These are phyloP conservation scores for Columba janthina DNA, from an alignment of 2,113 vertebrate species.

Conservation along the genomic window DNA sequence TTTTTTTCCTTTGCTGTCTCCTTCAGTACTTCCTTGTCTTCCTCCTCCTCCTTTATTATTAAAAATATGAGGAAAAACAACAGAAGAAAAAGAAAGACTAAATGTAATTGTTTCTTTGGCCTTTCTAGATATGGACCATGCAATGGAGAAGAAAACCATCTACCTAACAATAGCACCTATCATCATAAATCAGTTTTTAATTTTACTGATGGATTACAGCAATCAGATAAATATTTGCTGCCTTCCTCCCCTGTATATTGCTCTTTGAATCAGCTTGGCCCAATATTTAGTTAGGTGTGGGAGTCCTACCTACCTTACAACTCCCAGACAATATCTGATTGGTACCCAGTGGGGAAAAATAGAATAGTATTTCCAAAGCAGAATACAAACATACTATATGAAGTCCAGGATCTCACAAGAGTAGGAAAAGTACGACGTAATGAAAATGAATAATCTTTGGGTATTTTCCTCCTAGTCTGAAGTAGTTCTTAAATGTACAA, in stretches of 20 bases:
- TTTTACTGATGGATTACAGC: conserved; percentile 1
- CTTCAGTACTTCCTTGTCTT: background rate
- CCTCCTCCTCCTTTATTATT: background rate
- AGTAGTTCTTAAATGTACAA: conserved; percentile 29
- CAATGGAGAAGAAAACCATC: background rate
- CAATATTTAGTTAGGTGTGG: background rate
- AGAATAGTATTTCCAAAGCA: background rate
- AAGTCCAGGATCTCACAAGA: background rate
- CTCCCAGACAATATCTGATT: background rate
- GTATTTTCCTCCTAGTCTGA: conserved; percentile 50
- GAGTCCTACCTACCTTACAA: background rate
- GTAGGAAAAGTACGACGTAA: background rate
- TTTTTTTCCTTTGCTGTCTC: background rate
- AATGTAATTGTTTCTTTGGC: background rate
- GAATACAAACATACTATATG: background rate
- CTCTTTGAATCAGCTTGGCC: background rate
- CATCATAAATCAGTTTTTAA: conserved; percentile 9
- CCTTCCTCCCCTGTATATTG: background rate
- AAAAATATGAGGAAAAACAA: background rate
- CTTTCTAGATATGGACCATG: background rate
- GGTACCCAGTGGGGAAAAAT: background rate
- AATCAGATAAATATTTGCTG: background rate
- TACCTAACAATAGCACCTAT: background rate
- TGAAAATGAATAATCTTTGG: conserved; percentile 34
- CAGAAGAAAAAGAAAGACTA: background rate